phyloP scores from a whole-genome alignment of 2,113 vertebrate species.

The Onychostruthus taczanowskii region DNA sequence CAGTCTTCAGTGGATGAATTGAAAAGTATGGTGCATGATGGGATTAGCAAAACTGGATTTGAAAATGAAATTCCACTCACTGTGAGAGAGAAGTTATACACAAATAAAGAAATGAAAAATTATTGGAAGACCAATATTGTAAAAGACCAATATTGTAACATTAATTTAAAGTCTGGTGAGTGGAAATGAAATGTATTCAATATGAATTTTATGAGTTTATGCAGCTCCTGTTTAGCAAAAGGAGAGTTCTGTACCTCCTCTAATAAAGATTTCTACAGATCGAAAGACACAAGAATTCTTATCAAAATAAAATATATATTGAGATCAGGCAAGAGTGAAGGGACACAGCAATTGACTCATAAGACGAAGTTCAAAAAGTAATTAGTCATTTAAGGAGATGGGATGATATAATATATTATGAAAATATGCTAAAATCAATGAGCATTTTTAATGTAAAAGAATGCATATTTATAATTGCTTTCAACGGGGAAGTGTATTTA shows the following conservation, averaged over 20 bases:
- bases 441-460: background rate
- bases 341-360: background rate
- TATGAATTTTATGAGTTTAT: background rate
- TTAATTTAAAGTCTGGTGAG: background rate
- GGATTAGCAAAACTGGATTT: slow-evolving; percentile 5
- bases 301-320: background rate
- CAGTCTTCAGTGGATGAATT: background rate
- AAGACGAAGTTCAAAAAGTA: background rate
- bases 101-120: background rate
- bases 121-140: background rate
- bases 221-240: background rate
- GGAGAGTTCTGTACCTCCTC: background rate
- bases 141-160: background rate
- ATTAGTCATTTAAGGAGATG: background rate
- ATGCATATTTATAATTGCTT: background rate
- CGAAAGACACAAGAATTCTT: background rate
- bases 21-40: background rate
- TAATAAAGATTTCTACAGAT: background rate
- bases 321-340: background rate
- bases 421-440: background rate
- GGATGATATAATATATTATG: background rate
- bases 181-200: background rate
- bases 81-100: background rate
- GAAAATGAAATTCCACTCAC: background rate
- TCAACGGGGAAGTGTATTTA: background rate